Conservation (phyloP, 37 sponge, comb jelly and placozoan species). For the Ianthella basta region DNA sequence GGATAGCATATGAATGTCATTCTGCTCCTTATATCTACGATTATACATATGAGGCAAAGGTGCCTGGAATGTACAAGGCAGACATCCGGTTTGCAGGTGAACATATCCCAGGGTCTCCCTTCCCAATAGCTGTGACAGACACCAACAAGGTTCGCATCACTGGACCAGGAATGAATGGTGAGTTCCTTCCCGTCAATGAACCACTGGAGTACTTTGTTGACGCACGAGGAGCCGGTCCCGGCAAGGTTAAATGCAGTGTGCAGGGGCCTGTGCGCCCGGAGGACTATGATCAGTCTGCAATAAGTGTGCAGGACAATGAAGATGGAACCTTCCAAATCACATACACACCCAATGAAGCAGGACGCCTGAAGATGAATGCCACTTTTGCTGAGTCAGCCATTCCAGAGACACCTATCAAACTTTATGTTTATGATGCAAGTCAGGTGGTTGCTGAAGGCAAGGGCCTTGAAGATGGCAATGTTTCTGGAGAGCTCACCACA, state of each 20-base stretch:
- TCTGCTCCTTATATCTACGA: conserved; percentile 53
- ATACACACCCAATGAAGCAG: conserved; percentile 78
- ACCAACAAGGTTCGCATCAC: conserved; percentile 74
- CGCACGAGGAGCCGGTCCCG: conserved; percentile 82
- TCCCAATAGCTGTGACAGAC: conserved; percentile 78
- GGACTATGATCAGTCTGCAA: conserved; percentile 22
- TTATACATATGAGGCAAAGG: conserved; percentile 66
- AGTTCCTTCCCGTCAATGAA: conserved; percentile 63
- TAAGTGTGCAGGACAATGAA: conserved; percentile 53
- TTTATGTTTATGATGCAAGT: conserved; percentile 83
- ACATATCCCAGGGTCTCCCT: conserved; percentile 81
- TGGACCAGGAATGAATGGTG: conserved; percentile 90
- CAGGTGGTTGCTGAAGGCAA: conserved; percentile 86
- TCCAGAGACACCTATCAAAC: conserved; percentile 81
- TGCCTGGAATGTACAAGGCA: conserved; percentile 79
- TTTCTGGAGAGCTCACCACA: conserved; percentile 77
- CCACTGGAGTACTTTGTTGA: conserved; percentile 70
- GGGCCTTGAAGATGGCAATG: conserved; percentile 82
- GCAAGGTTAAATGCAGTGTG: conserved; percentile 61
- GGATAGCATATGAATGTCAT: not conserved
- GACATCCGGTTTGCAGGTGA: conserved; percentile 77
- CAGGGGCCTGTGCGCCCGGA: conserved; percentile 39
- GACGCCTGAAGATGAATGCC: conserved; percentile 72
- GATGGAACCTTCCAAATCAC: conserved; percentile 71
- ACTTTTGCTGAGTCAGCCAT: conserved; percentile 76